Base-by-base conservation (phyloP, 2,888 invertebrate genomes). In the Notodonta dromedarius region DNA sequence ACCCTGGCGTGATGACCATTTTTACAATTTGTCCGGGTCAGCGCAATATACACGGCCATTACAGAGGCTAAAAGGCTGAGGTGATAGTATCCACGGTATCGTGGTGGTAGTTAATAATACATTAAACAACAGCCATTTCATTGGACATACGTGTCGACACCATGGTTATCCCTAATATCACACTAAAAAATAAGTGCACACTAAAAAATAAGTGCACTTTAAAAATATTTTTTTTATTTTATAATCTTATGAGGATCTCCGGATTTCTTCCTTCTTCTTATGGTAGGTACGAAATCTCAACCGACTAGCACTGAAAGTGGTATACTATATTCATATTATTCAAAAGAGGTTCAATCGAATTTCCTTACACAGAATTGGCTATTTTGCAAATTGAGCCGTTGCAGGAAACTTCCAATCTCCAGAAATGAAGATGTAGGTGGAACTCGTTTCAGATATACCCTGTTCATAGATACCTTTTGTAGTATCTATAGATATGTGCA, bases 1-100 rank as follows among this genome's bases (percentile, higher is more conserved):
- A 66, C 69, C 66, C 63, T 69, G 68, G 62, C 59, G 65, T 74
- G 74, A 72, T 74, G 75, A 75, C 69, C 62, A 73, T 73, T 73
- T 73, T 73, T 73, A 69, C 59, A 71, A 61, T 64, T 71, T 66
- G 58, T 57, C 55, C 24, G 59, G 59, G 65, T 63, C 61, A 60
- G 61, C 57, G 54, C n/a, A 32, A 50, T 58, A 69, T 54, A 69
- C 44, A 61, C 50, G 24, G 40, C 11, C 48, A 61, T 59, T 60
- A 56, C 8, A 54, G 39, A 42, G 50, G 48, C 35, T 39, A 5
- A 56, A n/a, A 14, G 46, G 7, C 13, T 46, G 5, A 13, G 48
- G 53, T 56, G 7, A 11, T 50, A 16, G 4, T 50, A 50, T 16
- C 7, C 16, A 5, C n/a, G n/a, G 24, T 24, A 24, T 24, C 24